phyloP scores from a whole-genome alignment of 2,797 vertebrate species.

The Limosa lapponica region DNA sequence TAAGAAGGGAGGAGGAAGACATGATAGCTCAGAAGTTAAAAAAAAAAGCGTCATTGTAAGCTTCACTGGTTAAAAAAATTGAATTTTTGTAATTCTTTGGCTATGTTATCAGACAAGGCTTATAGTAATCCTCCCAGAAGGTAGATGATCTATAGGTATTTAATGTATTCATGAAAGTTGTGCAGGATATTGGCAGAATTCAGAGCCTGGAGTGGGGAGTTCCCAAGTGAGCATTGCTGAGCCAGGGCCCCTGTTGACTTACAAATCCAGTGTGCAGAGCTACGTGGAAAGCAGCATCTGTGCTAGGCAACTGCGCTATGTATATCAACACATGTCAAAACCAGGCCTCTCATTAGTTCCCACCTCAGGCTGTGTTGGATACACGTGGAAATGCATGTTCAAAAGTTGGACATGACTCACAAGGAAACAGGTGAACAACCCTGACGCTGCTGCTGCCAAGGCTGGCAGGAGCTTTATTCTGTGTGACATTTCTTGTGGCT shows the following conservation, averaged over 20 bases:
- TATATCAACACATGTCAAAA: slow-evolving; percentile 39
- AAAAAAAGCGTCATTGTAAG: slow-evolving; percentile 10
- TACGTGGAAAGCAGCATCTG: not conserved
- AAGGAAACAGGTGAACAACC: slow-evolving; percentile 11
- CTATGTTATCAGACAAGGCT: slow-evolving; percentile 39
- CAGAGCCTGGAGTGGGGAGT: not conserved
- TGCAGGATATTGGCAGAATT: slow-evolving; percentile 21
- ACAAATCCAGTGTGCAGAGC: not conserved
- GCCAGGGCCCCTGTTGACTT: not conserved
- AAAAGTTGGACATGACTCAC: not conserved
- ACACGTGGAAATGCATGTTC: not conserved
- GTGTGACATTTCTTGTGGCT: not conserved
- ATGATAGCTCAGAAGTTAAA: not conserved
- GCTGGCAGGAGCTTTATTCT: not conserved
- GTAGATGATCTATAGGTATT: slow-evolving; percentile 47
- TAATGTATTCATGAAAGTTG: slow-evolving; percentile 52
- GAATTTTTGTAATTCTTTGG: slow-evolving; percentile 46
- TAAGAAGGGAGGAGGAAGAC: not conserved
- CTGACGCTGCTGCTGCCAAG: not conserved
- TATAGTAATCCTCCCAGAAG: slow-evolving; percentile 54
- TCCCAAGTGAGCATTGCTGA: not conserved
- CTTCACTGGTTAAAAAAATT: slow-evolving; percentile 43
- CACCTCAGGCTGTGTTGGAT: slow-evolving; percentile 8
- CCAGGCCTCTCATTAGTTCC: not conserved
- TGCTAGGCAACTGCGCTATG: not conserved